These are phyloP conservation scores for Drosophila paranaensis DNA, from an alignment of 2,888 invertebrate species.

Conservation along the genomic window DNA sequence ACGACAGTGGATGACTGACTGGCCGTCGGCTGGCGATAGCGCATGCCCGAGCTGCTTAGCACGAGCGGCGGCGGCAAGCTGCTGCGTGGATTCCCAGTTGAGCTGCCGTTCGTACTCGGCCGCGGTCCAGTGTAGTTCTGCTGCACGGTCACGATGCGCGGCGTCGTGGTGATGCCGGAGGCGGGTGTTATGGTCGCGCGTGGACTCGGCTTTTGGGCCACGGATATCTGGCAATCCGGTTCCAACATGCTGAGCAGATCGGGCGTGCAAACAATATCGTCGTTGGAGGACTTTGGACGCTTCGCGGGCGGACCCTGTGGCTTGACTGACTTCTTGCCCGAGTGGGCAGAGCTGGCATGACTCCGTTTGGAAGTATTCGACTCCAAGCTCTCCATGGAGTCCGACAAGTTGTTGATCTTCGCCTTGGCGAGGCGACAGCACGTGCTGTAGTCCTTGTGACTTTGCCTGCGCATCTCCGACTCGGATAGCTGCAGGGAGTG, in stretches of 20 bases:
- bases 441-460: constrained; percentile 77
- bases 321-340: constrained; percentile 56
- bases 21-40: constrained; percentile 70
- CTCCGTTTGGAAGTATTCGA: constrained; percentile 78
- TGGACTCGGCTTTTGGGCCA: constrained; percentile 56
- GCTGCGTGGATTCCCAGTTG: constrained; percentile 32
- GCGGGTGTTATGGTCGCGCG: constrained; percentile 36
- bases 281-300: constrained; percentile 77
- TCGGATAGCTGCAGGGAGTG: constrained; percentile 71
- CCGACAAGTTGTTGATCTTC: constrained; percentile 78
- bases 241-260: constrained; percentile 85
- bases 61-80: constrained; percentile 81
- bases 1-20: constrained; percentile 36
- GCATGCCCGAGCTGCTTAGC: constrained; percentile 77
- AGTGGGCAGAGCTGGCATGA: constrained; percentile 50
- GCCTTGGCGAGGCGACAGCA: constrained; percentile 82
- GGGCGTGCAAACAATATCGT: constrained; percentile 88
- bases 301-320: constrained; percentile 53
- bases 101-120: constrained; percentile 28
- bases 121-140: constrained; percentile 59
- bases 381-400: constrained; percentile 81
- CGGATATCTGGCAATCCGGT: constrained; percentile 83
- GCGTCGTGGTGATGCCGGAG: constrained; percentile 47
- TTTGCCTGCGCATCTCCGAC: constrained; percentile 66
- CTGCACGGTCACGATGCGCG: constrained; percentile 69